phyloP scores from a whole-genome alignment of 2,888 invertebrate species.

The Furcula furcula region DNA sequence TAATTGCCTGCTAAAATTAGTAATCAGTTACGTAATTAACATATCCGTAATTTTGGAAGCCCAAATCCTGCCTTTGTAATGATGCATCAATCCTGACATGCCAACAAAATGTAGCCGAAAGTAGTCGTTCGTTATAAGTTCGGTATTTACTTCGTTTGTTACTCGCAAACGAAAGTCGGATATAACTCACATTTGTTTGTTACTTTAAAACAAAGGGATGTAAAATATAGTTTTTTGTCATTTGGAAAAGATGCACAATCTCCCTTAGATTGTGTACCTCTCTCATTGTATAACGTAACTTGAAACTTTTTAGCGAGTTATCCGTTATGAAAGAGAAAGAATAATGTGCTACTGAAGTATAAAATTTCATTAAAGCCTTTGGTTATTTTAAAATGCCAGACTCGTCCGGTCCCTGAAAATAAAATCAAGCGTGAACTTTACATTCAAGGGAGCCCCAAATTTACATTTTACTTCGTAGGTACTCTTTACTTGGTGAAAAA shows the following conservation, averaged over 20 bases:
- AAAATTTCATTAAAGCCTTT: constrained; percentile 37
- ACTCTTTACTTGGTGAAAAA: constrained; percentile 51
- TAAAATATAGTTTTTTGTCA: too few species aligned
- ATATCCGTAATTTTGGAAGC: too few species aligned
- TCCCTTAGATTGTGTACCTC: too few species aligned
- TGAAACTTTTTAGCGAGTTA: not conserved
- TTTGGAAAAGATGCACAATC: too few species aligned
- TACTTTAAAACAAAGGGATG: not conserved
- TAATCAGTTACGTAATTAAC: too few species aligned
- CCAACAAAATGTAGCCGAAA: not conserved
- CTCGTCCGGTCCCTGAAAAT: constrained; percentile 51
- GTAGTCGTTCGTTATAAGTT: not conserved
- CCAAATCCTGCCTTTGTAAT: not conserved
- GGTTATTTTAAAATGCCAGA: constrained; percentile 54
- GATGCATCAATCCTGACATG: not conserved
- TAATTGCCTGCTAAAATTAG: too few species aligned
- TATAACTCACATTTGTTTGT: too few species aligned
- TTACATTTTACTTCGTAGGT: constrained; percentile 52
- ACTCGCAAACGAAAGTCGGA: too few species aligned
- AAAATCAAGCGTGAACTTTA: constrained; percentile 68
- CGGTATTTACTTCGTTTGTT: not conserved
- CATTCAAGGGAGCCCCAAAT: constrained; percentile 54
- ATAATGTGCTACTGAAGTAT: too few species aligned
- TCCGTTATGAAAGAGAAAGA: not conserved
- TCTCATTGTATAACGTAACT: too few species aligned